Evolutionary conservation across 2,797 vertebrate species (phyloP), one percentile per base, ranked within the genome.

Genomic region (Antennarius maculatus): DNA sequence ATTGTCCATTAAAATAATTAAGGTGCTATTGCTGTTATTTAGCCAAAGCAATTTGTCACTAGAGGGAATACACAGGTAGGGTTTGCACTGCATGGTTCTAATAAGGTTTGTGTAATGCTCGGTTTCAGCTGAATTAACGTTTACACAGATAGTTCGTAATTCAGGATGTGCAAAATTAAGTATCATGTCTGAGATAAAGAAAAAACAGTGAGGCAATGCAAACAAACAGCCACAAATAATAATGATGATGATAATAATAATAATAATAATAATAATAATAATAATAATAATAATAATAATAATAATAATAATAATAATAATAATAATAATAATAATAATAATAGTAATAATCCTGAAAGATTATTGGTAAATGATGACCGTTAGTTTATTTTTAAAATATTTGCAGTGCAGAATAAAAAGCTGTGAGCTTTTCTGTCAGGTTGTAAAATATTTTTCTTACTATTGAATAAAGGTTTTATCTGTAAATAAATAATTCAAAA

Each of bases 1-100:
- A 90, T 85, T 76, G 88, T 86, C 89, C 85, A 88, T 88, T 89
- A 83, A 85, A 84, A 88, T 87, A 87, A 91, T 88, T 81, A 89
- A 90, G 74, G 43, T 60, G 71, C 80, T 76, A 66, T 84, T 84
- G 66, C 45, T 76, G 79, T 87, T 88, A 84, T 90, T 87, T 74
- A 71, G 69, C 75, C 68, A 66, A 8, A 50, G 9, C 17, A 41
- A 34, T 81, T 86, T 82, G 84, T 79, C 80, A 72, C 31, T 6
- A 29, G 34, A 54, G 65, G 23, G 42, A 39, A 50, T 60, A 54
- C 15, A 16, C 73, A 80, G 47, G 71, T 74, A 57, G 57, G 17
- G 5, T 34, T 34, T 10, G n/a, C 10, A 14, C 47, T 54, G 5
- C n/a, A 59, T 29, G 3, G 43, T 57, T 54, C 12, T 17, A 0